Base-by-base conservation (phyloP, 2,113 vertebrate genomes). In the Apteryx owenii region DNA sequence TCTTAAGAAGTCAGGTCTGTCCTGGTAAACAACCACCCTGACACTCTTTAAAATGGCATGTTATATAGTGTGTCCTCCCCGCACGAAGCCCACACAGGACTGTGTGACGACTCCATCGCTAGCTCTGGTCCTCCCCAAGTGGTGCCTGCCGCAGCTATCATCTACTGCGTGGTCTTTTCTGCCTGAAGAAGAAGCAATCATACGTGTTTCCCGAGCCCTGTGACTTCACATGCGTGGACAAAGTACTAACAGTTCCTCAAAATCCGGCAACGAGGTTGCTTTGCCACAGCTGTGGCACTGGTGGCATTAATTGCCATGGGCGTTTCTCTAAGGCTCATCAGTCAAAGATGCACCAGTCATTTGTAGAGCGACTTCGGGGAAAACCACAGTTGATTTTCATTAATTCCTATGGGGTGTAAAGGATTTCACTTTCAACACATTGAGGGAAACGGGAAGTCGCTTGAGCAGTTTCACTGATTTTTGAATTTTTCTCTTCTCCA, bases 171-270 rank as follows among this genome's bases (percentile, higher is more conserved):
- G 78, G 50, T 89, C 84, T 89, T 48, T 94, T 48, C 94, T 93
- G 66, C 33, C 70, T 64, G 44, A 25, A 36, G 36, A 36, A 77
- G 80, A 95, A 50, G 31, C 46, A 48, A 48, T 25, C 44, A 23
- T 31, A 70, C 25, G 44, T 46, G 95, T 95, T 95, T 90, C 81
- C 51, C 29, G 77, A 95, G 89, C 61, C 81, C 71, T 92, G 93
- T 92, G 96, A 89, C 62, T 89, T 96, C 94, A 91, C 78, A 72
- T 76, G 29, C 3, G 77, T 73, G 96, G 89, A 71, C 95, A 44
- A 86, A 95, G 81, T 88, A 92, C 94, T 93, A 94, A 95, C 93
- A 77, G 46, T 66, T 70, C 78, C 96, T 94, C 94, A 88, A 94
- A 69, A 50, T 87, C 61, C 76, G 70, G 61, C 23, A 62, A 84